Percentiles rank a stretch among this genome's conserved stretches.
phyloP scores from a whole-genome alignment of 2,113 vertebrate species.

The rabbit (Oryctolagus cuniculus) region DNA sequence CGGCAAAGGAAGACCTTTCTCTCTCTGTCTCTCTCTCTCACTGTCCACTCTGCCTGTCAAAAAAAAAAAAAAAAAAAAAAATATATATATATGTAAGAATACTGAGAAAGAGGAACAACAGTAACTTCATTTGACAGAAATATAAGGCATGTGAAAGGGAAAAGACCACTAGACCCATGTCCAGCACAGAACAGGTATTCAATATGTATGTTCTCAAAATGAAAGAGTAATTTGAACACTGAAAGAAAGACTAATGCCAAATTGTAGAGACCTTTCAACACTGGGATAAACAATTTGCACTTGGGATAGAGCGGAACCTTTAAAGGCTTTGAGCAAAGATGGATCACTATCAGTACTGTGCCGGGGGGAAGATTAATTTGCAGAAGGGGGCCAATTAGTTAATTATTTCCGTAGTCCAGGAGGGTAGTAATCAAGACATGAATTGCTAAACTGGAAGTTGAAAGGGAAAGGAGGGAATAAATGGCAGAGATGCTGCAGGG shows the following conservation, averaged over 20 bases:
- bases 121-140: not conserved
- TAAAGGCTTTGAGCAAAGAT: conserved; percentile 37
- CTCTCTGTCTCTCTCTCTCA: too few relatives aligned
- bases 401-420: conserved; percentile 30
- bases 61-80: too few relatives aligned
- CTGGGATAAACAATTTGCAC: conserved; percentile 34
- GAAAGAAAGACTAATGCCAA: conserved; percentile 18
- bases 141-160: not conserved
- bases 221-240: conserved; percentile 16
- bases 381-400: not conserved
- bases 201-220: not conserved
- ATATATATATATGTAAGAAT: not conserved
- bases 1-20: too few relatives aligned
- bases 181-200: not conserved
- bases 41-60: too few relatives aligned
- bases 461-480: conserved; percentile 34
- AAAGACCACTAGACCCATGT: not conserved
- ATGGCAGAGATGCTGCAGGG: not conserved
- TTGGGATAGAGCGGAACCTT: not conserved
- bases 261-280: conserved; percentile 21
- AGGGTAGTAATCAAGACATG: not conserved
- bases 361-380: conserved; percentile 42
- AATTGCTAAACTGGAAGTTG: conserved; percentile 29
- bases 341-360: not conserved
- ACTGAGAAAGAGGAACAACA: not conserved